Evolutionary conservation across 2,888 invertebrate genomes (phyloP).

Genomic region (Scaeva pyrastri): DNA sequence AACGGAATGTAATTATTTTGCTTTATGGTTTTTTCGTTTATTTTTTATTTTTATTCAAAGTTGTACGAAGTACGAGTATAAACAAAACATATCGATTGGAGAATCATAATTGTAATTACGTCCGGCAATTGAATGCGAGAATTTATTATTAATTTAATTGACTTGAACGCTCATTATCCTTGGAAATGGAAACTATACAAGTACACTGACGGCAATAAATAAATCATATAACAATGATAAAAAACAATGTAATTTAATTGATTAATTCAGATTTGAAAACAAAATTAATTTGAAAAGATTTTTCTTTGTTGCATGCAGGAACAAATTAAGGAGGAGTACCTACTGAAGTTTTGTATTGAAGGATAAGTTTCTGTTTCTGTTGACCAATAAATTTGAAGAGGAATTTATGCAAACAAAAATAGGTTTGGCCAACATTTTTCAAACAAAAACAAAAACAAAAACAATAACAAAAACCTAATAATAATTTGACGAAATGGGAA

Average conservation of each 20-base stretch:
- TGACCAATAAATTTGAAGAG: background rate
- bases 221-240: background rate
- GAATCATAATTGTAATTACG: slow-evolving; percentile 7
- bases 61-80: no score
- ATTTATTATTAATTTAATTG: slow-evolving; percentile 21
- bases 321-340: background rate
- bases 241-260: background rate
- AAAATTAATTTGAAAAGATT: background rate
- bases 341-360: background rate
- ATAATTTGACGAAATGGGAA: no score
- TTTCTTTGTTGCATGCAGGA: background rate
- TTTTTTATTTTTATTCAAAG: background rate
- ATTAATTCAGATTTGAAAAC: background rate
- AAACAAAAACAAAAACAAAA: no score
- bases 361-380: background rate
- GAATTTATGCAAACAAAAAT: background rate
- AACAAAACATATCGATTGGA: background rate
- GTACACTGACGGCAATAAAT: background rate
- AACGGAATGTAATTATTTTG: background rate
- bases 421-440: background rate
- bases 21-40: background rate
- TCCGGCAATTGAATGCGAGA: slow-evolving; percentile 13
- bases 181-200: background rate
- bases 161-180: background rate
- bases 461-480: no score